Conservation (phyloP, 2,888 invertebrate species). For the Drosophila hamatofila region DNA sequence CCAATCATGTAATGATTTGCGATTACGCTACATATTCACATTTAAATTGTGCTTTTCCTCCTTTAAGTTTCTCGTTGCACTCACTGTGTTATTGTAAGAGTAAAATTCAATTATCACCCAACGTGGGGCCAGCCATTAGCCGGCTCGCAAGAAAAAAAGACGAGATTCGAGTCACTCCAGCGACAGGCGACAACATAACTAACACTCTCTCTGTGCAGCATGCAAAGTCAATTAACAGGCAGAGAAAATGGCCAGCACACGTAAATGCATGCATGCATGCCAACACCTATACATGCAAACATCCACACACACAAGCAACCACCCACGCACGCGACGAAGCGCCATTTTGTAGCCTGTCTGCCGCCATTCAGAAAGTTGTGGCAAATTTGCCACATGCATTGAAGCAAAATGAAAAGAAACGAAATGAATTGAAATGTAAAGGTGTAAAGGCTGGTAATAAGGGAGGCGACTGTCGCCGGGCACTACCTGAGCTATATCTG, state of each 20-base stretch:
- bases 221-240: conserved; percentile 68
- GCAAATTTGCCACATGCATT: conserved; percentile 57
- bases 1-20: neutral
- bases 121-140: conserved; percentile 32
- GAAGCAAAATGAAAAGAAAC: conserved; percentile 43
- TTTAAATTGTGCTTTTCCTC: neutral
- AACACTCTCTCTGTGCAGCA: conserved; percentile 47
- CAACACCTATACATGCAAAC: neutral
- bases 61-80: neutral
- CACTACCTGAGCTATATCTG: neutral
- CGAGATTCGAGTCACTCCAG: conserved; percentile 14
- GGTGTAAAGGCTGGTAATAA: conserved; percentile 6
- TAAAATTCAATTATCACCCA: conserved; percentile 44
- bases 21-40: neutral
- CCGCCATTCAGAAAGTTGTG: conserved; percentile 55
- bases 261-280: conserved; percentile 2
- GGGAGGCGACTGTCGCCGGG: neutral
- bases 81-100: neutral
- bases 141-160: conserved; percentile 3
- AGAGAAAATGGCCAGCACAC: conserved; percentile 51
- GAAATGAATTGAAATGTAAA: conserved; percentile 21
- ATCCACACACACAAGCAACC: neutral
- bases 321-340: conserved; percentile 2
- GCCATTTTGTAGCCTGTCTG: conserved; percentile 48
- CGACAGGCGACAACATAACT: conserved; percentile 46